Evolutionary conservation across 92 coral and sea anemone genomes (phyloP), one percentile per base, ranked within the genome.

Genomic region (Epizoanthus illoricatus): DNA sequence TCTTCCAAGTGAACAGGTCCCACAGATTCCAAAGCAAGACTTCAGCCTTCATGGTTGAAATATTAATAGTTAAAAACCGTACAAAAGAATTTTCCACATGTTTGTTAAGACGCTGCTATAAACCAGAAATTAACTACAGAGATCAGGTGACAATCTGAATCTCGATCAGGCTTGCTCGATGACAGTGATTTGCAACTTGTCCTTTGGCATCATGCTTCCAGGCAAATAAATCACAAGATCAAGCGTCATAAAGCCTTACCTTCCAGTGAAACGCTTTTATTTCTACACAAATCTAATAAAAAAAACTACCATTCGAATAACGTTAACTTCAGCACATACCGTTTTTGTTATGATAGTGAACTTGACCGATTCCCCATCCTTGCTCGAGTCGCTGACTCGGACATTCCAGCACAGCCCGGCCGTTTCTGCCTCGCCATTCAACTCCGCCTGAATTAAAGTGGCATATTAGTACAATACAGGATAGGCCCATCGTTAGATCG

Each of bases 341-440:
- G 82, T 78, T 78, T 78, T 78, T 78, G 82, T 78, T 42, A 78
- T 78, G 82, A 78, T 40, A 4, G 82, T 78, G 49, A 78, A 78
- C 33, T 78, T 78, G 18, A 78, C 82, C 7, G 71, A 62, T 70
- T 78, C 82, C 15, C 82, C 82, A 16, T 78, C 82, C 56, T 78
- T 78, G 59, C 82, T 78, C 20, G 82, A 78, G 71, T 78, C 82
- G 49, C 82, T 78, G 13, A 78, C 82, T 20, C 71, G 70, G 4
- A 78, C 61, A 78, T 63, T 78, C 82, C 82, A 78, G 16, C 82
- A 78, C 7, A 41, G 45, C 16, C 71, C 82, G 15, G 71, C 58
- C 45, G 20, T 9, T 43, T 78, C 82, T 23, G 71, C 71, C 40
- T 63, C 71, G 7, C 82, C 82, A 63, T 78, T 78, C 82, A 78